Evolutionary conservation across 23 tunicate species (phyloP).

Genomic region (Trididemnum nubilum): DNA sequence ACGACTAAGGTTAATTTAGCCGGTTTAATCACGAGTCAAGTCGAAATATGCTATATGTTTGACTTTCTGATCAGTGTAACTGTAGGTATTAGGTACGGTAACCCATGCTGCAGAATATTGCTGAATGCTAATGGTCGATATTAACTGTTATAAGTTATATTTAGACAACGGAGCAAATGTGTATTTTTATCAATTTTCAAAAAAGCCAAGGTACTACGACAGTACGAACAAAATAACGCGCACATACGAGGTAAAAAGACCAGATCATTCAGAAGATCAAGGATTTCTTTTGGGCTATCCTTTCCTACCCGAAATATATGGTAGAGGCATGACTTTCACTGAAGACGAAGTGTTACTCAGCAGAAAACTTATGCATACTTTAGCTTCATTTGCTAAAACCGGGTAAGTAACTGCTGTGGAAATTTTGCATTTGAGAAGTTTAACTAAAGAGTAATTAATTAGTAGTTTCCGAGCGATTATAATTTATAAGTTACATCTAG

Average conservation of each 20-base stretch:
- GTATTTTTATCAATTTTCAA: slow-evolving; percentile 60
- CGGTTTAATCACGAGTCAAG: too few relatives aligned
- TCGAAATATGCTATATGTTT: too few relatives aligned
- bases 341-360: slow-evolving; percentile 50
- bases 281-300: slow-evolving; percentile 75
- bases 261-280: slow-evolving; percentile 84
- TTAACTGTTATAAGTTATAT: too few relatives aligned
- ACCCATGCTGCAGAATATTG: too few relatives aligned
- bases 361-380: slow-evolving; percentile 54
- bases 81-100: too few relatives aligned
- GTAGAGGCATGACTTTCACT: slow-evolving; percentile 66
- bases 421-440: too few relatives aligned
- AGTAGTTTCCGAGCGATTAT: too few relatives aligned
- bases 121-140: too few relatives aligned
- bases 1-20: too few relatives aligned
- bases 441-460: too few relatives aligned
- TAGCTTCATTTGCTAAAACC: slow-evolving; percentile 74
- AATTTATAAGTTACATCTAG: too few relatives aligned
- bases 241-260: slow-evolving; percentile 40
- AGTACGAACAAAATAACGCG: slow-evolving; percentile 31
- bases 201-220: slow-evolving; percentile 54
- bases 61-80: too few relatives aligned
- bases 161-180: slow-evolving; percentile 52
- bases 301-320: slow-evolving; percentile 42
- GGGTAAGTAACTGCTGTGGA: slow-evolving; percentile 51